Evolutionary conservation across 2,888 invertebrate genomes (phyloP).

Genomic region (Lapara coniferarum): DNA sequence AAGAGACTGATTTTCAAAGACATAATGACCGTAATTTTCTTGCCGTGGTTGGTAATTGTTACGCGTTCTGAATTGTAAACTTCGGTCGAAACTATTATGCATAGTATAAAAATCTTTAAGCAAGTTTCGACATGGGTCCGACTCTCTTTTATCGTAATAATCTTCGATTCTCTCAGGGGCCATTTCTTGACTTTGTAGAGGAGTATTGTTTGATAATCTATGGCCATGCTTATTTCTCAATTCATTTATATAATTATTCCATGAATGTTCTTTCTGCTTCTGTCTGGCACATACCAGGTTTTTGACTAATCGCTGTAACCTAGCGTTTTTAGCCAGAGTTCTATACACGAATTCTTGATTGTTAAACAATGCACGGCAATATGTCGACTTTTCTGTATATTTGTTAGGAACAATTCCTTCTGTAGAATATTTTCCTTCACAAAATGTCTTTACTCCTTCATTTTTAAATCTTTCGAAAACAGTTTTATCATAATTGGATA

Average conservation of each 20-base stretch:
- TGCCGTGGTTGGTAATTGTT: slow-evolving; percentile 22
- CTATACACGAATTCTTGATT: slow-evolving; percentile 54
- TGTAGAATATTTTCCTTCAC: slow-evolving; percentile 5
- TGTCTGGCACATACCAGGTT: slow-evolving; percentile 53
- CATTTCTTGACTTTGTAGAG: slow-evolving; percentile 36
- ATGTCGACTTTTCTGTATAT: slow-evolving; percentile 55
- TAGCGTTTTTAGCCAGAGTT: slow-evolving; percentile 57
- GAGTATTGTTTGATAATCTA: slow-evolving; percentile 29
- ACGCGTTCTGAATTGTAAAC: not conserved
- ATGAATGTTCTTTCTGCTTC: slow-evolving; percentile 57
- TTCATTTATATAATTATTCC: slow-evolving; percentile 68
- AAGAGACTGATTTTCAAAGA: slow-evolving; percentile 39
- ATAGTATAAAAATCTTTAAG: slow-evolving; percentile 46
- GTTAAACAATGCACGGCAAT: slow-evolving; percentile 53
- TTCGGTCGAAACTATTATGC: slow-evolving; percentile 28
- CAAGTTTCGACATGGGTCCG: slow-evolving; percentile 44
- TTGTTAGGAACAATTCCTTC: slow-evolving; percentile 30
- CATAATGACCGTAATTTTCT: slow-evolving; percentile 24
- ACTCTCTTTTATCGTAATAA: slow-evolving; percentile 43
- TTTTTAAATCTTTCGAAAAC: not conserved
- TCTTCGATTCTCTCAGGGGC: slow-evolving; percentile 45
- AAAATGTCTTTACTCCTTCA: not conserved
- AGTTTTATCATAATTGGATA: not conserved
- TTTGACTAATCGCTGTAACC: slow-evolving; percentile 53
- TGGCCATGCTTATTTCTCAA: slow-evolving; percentile 56